These are phyloP conservation scores for Plodia interpunctella DNA, from an alignment of 1,140 invertebrate genomes.

Conservation along the genomic window DNA sequence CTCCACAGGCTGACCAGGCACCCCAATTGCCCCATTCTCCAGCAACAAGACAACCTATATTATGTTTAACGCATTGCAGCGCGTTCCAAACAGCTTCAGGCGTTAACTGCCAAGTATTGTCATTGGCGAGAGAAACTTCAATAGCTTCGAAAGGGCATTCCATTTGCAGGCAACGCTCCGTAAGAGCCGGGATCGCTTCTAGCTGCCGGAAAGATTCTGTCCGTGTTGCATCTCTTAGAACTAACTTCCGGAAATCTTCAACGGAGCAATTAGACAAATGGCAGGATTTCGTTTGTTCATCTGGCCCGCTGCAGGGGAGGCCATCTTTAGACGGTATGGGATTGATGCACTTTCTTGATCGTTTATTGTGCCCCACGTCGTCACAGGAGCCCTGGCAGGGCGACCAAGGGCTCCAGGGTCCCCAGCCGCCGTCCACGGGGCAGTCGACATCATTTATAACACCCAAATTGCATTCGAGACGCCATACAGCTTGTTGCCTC, in stretches of 20 bases:
- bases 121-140: conserved; percentile 40
- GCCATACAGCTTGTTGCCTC: conserved; percentile 48
- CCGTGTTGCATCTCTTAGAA: conserved; percentile 41
- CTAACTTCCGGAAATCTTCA: conserved; percentile 42
- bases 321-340: conserved; percentile 55
- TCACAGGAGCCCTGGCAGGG: conserved; percentile 51
- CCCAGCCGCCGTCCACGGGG: conserved; percentile 61
- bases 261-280: conserved; percentile 52
- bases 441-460: conserved; percentile 52
- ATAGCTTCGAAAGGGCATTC: conserved; percentile 59
- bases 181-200: conserved; percentile 49
- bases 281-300: conserved; percentile 54
- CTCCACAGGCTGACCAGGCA: conserved; percentile 56
- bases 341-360: conserved; percentile 49
- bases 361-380: conserved; percentile 44
- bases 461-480: conserved; percentile 58
- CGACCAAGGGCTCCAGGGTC: conserved; percentile 54
- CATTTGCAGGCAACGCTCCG: conserved; percentile 52
- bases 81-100: conserved; percentile 60
- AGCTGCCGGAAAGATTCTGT: conserved; percentile 45
- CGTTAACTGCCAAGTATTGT: conserved; percentile 62
- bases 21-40: conserved; percentile 63
- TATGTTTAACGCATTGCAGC: conserved; percentile 59
- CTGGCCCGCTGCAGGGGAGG: conserved; percentile 41
- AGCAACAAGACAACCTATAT: conserved; percentile 50